Percentiles rank a stretch among this genome's conserved stretches.
phyloP scores from a whole-genome alignment of 1,140 invertebrate genomes.

The Anoplolepis gracilipes region DNA sequence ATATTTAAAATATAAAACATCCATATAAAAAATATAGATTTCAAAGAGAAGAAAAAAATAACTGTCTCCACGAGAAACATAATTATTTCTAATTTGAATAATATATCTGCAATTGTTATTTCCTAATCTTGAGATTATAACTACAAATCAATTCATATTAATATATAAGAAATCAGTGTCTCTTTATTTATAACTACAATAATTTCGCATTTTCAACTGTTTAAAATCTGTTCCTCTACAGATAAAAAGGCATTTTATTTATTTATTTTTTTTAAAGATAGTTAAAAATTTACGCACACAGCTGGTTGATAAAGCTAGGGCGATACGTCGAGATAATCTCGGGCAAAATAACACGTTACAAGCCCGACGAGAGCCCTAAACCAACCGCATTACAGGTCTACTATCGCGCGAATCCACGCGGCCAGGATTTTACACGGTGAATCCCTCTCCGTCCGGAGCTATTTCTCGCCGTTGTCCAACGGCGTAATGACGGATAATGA shows the following conservation, averaged over 20 bases:
- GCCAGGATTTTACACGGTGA: conserved; percentile 58
- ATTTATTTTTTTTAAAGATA: not conserved
- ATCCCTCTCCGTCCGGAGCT: conserved; percentile 47
- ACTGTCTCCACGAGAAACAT: not conserved
- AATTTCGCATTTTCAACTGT: not conserved
- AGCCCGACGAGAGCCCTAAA: not conserved
- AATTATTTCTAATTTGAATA: not conserved
- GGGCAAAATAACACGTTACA: conserved; percentile 37
- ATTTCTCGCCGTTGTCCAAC: conserved; percentile 70
- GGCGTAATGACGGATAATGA: conserved; percentile 74
- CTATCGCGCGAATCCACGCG: conserved; percentile 43
- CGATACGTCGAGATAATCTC: conserved; percentile 22
- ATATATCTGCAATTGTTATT: conserved; percentile 11
- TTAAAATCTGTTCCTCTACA: not conserved
- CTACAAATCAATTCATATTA: not conserved
- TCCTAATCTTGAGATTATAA: not conserved
- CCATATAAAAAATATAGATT: not conserved
- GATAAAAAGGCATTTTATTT: not conserved
- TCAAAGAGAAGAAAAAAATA: not conserved
- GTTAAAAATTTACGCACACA: not conserved
- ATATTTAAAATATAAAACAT: not conserved
- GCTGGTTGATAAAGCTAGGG: not conserved
- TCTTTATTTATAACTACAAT: not conserved
- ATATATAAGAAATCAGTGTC: conserved; percentile 10
- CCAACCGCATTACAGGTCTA: conserved; percentile 38